phyloP scores from a whole-genome alignment of 2,888 invertebrate species.

The Anoplius nigerrimus region DNA sequence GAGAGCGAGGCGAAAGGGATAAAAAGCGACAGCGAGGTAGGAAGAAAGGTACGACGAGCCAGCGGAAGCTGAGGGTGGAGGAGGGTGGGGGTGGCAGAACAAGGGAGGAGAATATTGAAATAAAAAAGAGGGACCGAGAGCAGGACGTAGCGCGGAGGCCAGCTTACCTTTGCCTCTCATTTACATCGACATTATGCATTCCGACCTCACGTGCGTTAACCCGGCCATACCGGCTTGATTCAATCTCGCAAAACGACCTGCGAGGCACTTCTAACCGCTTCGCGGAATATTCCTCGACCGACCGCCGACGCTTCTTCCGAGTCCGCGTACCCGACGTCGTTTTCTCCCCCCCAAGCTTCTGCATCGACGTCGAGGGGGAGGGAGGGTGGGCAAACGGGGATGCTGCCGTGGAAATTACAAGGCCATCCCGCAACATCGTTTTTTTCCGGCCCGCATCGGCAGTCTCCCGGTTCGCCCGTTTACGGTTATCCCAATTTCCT shows the following conservation, averaged over 20 bases:
- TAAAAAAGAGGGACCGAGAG: conserved; percentile 18
- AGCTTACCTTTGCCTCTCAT: conserved; percentile 54
- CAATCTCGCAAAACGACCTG: conserved; percentile 56
- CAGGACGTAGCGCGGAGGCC: conserved; percentile 3
- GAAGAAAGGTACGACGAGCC: too few relatives aligned
- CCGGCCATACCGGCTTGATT: conserved; percentile 44
- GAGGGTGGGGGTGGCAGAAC: conserved; percentile 6
- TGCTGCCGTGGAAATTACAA: too few relatives aligned
- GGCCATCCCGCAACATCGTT: too few relatives aligned
- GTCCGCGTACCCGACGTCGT: too few relatives aligned
- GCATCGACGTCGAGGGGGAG: too few relatives aligned
- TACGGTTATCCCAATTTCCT: too few relatives aligned
- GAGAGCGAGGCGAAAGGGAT: conserved; percentile 15
- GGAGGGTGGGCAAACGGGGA: too few relatives aligned
- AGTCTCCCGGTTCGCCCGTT: too few relatives aligned
- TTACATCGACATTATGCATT: conserved; percentile 60
- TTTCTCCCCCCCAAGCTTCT: too few relatives aligned
- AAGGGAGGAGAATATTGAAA: conserved; percentile 20
- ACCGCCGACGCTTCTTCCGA: too few relatives aligned
- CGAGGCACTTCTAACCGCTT: conserved; percentile 23
- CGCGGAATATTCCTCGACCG: conserved; percentile 14
- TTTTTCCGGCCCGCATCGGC: too few relatives aligned
- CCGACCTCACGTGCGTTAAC: conserved; percentile 57
- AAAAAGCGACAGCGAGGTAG: conserved; percentile 16
- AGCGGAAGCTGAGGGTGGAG: not conserved